Evolutionary conservation across 1,140 invertebrate genomes (phyloP).

Genomic region (Ganaspis sp.): DNA sequence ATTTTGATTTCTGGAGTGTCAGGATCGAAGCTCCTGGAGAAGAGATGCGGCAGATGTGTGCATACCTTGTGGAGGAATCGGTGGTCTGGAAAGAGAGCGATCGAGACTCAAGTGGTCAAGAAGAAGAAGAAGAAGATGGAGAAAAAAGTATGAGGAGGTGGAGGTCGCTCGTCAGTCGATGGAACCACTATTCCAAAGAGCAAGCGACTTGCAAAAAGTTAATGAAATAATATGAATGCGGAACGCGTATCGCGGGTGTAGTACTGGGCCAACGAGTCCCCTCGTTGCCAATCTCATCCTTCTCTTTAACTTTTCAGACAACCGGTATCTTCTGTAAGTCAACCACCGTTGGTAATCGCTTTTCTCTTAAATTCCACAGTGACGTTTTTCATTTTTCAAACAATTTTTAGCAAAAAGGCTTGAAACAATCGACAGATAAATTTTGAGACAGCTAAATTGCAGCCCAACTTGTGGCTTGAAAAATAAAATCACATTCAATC

Average conservation of each 20-base stretch:
- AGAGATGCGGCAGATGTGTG: background rate
- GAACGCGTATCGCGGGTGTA: slow-evolving; percentile 73
- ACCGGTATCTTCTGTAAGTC: background rate
- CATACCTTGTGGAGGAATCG: slow-evolving; percentile 24
- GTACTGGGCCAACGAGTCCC: slow-evolving; percentile 66
- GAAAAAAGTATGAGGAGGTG: slow-evolving; percentile 49
- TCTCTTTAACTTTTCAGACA: slow-evolving; percentile 1
- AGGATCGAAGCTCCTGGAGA: background rate
- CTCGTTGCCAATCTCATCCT: slow-evolving; percentile 41
- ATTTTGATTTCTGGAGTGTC: slow-evolving; percentile 20
- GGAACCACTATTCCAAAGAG: slow-evolving; percentile 57
- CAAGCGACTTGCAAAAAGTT: slow-evolving; percentile 69
- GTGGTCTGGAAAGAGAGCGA: slow-evolving; percentile 50
- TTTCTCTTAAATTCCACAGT: background rate
- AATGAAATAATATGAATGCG: slow-evolving; percentile 76
- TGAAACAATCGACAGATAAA: too few relatives aligned
- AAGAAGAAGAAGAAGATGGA: slow-evolving; percentile 44
- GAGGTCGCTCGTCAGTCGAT: slow-evolving; percentile 56
- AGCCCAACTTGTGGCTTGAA: too few relatives aligned
- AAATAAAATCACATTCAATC: too few relatives aligned
- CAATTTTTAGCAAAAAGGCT: too few relatives aligned
- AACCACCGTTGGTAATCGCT: background rate
- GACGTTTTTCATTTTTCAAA: background rate
- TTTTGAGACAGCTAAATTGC: too few relatives aligned
- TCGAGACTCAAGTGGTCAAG: slow-evolving; percentile 50